Conservation (phyloP, 2,113 vertebrate genomes). For the Condylura cristata region DNA sequence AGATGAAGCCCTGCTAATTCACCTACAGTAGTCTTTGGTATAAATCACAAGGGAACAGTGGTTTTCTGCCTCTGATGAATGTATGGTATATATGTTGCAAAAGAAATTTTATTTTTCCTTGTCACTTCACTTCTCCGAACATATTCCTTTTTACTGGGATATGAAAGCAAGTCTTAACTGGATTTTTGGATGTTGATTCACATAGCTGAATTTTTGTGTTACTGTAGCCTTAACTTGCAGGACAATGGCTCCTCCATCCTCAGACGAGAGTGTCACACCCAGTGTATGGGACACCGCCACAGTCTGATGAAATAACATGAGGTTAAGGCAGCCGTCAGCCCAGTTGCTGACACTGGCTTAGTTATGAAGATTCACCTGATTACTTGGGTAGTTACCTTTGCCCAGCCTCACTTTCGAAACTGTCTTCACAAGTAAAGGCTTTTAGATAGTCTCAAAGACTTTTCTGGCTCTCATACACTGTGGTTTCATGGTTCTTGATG, state of each 20-base stretch:
- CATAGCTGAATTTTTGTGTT: constrained; percentile 19
- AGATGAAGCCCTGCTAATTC: constrained; percentile 48
- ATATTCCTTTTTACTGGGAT: background rate
- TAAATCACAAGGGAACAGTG: constrained; percentile 47
- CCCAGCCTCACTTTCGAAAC: background rate
- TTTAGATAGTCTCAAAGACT: background rate
- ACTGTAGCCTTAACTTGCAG: background rate
- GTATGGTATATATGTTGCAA: constrained; percentile 47
- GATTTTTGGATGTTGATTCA: background rate
- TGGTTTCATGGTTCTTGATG: background rate
- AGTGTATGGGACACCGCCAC: too few relatives aligned
- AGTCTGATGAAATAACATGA: background rate
- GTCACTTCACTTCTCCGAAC: background rate
- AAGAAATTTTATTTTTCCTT: constrained; percentile 53
- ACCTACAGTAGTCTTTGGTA: constrained; percentile 45
- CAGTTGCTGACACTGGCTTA: background rate
- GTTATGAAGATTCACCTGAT: background rate
- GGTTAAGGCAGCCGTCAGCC: background rate
- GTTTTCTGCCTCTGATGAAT: constrained; percentile 37
- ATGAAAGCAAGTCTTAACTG: background rate
- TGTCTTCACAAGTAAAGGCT: background rate
- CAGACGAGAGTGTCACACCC: background rate
- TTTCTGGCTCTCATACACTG: background rate
- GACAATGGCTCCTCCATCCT: background rate
- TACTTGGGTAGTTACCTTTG: background rate